Conservation (phyloP, 2,888 invertebrate species). For the Geophilus truncorum region DNA sequence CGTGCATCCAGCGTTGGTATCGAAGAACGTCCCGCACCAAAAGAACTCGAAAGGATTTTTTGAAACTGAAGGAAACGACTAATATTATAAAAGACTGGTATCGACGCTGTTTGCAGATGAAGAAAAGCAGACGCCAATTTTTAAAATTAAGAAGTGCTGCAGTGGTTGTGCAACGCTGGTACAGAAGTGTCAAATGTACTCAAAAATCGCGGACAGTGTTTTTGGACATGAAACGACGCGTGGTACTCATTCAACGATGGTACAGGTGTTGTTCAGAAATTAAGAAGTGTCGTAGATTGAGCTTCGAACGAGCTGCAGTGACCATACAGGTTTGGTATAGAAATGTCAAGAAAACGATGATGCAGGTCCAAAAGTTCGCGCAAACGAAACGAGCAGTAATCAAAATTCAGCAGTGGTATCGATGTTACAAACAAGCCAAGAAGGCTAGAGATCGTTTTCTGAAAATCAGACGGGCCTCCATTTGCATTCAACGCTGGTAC, state of each 20-base stretch:
- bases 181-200: not conserved
- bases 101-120: not conserved
- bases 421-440: not conserved
- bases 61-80: not conserved
- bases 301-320: not conserved
- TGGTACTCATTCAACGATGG: not conserved
- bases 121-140: not conserved
- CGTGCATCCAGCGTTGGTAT: not conserved
- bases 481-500: not conserved
- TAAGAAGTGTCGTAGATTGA: not conserved
- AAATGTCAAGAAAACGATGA: not conserved
- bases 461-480: not conserved
- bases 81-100: not conserved
- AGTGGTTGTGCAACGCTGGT: not conserved
- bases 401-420: not conserved
- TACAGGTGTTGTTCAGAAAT: not conserved
- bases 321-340: not conserved
- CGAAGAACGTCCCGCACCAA: not conserved
- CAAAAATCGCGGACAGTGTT: not conserved
- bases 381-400: not conserved
- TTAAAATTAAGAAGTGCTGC: not conserved
- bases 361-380: not conserved
- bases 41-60: not conserved
- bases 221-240: not conserved
- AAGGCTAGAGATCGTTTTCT: not conserved